phyloP scores from a whole-genome alignment of 2,113 vertebrate species.

The Candoia aspera region DNA sequence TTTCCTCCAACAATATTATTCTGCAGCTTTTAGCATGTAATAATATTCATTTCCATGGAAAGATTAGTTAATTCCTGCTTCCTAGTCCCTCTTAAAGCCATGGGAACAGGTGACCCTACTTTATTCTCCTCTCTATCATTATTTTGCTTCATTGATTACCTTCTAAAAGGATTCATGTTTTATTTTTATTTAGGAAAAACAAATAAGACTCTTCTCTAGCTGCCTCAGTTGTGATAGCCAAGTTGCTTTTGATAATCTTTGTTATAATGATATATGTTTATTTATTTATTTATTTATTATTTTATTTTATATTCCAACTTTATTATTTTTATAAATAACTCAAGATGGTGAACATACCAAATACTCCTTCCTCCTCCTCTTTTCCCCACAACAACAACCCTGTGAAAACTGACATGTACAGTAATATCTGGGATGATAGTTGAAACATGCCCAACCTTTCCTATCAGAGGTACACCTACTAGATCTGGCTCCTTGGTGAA shows the following conservation, averaged over 20 bases:
- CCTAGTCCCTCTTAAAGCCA: background rate
- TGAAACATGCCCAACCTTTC: background rate
- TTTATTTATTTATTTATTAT: too few species aligned
- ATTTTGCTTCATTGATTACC: background rate
- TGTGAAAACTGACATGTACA: background rate
- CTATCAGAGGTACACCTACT: background rate
- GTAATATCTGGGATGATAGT: background rate
- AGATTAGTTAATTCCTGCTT: background rate
- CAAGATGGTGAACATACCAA: too few species aligned
- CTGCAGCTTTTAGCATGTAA: background rate
- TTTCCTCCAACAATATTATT: too few species aligned
- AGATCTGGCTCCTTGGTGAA: background rate
- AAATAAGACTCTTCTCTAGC: background rate
- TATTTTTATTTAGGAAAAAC: background rate
- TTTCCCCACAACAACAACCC: too few species aligned
- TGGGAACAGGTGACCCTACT: background rate
- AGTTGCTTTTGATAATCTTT: background rate
- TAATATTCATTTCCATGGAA: conserved; percentile 7
- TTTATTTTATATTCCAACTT: too few species aligned
- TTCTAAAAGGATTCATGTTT: background rate
- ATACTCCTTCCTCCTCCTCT: too few species aligned
- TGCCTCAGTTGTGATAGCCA: background rate
- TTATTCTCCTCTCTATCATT: background rate
- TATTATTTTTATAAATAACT: too few species aligned
- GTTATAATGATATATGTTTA: conserved; percentile 21